Evolutionary conservation across 64 coral and sea anemone species (phyloP).

Genomic region (Trachythela sp.): DNA sequence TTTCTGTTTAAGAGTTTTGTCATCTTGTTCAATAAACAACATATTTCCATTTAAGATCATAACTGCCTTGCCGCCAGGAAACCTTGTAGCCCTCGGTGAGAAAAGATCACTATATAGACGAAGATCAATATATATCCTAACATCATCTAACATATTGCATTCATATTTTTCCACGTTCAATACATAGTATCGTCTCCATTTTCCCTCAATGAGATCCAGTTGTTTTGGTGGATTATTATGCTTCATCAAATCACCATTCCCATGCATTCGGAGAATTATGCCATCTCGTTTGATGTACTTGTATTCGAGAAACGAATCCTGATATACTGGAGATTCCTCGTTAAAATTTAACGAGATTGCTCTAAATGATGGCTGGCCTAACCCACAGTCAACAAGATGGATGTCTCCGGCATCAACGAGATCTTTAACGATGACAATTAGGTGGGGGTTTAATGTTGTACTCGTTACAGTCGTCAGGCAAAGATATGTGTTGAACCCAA

Average conservation of each 20-base stretch:
- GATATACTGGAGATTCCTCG: neutral
- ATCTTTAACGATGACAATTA: neutral
- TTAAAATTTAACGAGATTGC: neutral
- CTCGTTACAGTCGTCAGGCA: neutral
- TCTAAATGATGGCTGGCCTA: neutral
- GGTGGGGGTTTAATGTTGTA: neutral
- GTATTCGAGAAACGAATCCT: slow-evolving; percentile 10
- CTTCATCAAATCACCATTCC: neutral
- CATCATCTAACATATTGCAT: too few species aligned
- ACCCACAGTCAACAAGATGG: neutral
- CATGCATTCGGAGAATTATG: neutral
- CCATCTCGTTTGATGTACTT: neutral
- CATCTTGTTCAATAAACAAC: neutral
- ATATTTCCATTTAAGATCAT: neutral
- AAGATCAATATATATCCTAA: too few species aligned
- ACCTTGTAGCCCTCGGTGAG: neutral
- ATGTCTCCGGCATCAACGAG: neutral
- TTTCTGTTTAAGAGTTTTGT: neutral
- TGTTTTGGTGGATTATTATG: neutral
- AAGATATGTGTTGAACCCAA: neutral
- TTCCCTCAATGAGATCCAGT: neutral
- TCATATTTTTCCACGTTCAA: neutral
- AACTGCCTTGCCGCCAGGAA: neutral
- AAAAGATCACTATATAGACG: too few species aligned
- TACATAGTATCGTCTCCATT: neutral